Conservation (phyloP, 2,113 vertebrate genomes). For the Coptodon bakossiorum region DNA sequence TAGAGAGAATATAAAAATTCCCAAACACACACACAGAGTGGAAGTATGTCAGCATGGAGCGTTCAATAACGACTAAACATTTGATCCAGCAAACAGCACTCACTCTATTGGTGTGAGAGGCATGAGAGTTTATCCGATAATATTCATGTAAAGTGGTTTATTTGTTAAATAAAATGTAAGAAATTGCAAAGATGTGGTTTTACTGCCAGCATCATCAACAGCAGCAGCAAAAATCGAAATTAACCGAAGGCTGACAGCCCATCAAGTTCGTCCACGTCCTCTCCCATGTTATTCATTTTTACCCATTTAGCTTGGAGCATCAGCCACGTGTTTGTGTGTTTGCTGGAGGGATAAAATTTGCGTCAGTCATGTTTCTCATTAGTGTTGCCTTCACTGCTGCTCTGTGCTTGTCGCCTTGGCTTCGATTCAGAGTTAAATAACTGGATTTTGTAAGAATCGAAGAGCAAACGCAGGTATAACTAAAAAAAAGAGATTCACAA, state of each 20-base stretch:
- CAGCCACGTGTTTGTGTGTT: neutral
- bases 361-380: neutral
- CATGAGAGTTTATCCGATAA: neutral
- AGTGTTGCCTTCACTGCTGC: neutral
- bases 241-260: neutral
- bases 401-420: neutral
- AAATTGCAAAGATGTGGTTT: neutral
- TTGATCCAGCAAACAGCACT: neutral
- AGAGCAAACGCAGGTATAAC: neutral
- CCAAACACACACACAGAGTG: neutral
- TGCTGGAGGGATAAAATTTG: constrained; percentile 3
- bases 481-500: neutral
- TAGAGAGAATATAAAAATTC: neutral
- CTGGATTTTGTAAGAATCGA: neutral
- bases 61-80: neutral
- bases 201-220: neutral
- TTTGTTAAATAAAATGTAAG: neutral
- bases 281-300: neutral
- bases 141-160: neutral
- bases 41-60: neutral
- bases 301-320: neutral
- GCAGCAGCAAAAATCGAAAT: neutral
- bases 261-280: neutral
- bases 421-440: neutral
- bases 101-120: neutral